Conservation (phyloP, 2,888 invertebrate species). For the Eupeodes latifasciatus region DNA sequence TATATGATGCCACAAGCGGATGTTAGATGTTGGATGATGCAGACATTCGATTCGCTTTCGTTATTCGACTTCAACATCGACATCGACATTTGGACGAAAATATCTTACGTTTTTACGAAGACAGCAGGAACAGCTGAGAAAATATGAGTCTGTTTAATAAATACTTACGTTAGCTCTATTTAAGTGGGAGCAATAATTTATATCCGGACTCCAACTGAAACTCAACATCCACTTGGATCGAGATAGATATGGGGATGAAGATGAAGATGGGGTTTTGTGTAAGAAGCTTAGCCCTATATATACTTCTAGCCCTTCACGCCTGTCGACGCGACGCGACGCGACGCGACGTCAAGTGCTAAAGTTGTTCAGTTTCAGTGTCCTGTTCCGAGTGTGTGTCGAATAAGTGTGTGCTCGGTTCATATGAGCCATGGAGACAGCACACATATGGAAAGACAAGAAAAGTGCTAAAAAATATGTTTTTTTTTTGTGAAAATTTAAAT, state of each 20-base stretch:
- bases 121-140: slow-evolving; percentile 56
- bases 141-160: slow-evolving; percentile 74
- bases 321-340: no score
- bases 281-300: background rate
- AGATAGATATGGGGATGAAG: background rate
- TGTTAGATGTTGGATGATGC: slow-evolving; percentile 7
- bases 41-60: slow-evolving; percentile 22
- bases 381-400: slow-evolving; percentile 2
- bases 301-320: slow-evolving; percentile 55
- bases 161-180: slow-evolving; percentile 74
- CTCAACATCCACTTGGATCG: slow-evolving; percentile 43
- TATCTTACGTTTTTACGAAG: slow-evolving; percentile 41
- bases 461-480: slow-evolving; percentile 65
- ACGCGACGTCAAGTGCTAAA: slow-evolving; percentile 33
- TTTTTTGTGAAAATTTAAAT: slow-evolving; percentile 59
- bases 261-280: slow-evolving; percentile 25
- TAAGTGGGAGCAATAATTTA: slow-evolving; percentile 74
- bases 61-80: background rate
- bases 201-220: slow-evolving; percentile 54
- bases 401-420: slow-evolving; percentile 13
- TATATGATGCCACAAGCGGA: slow-evolving; percentile 6
- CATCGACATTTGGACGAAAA: slow-evolving; percentile 68
- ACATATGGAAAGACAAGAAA: background rate
- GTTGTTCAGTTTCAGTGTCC: slow-evolving; percentile 23
- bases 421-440: background rate